Conservation (phyloP, 2,797 vertebrate genomes). For the Champsocephalus gunnari region DNA sequence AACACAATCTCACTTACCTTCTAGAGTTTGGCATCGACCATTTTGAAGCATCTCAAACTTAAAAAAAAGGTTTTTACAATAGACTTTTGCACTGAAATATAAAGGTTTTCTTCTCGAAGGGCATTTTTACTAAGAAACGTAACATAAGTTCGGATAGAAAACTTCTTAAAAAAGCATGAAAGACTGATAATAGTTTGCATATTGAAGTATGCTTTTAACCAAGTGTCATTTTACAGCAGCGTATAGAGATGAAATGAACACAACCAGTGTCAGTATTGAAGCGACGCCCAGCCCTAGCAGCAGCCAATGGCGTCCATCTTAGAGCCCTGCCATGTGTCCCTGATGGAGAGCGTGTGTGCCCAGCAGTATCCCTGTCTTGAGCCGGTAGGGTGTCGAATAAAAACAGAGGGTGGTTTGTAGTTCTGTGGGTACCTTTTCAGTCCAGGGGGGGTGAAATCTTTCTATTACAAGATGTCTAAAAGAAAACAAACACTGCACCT, state of each 20-base stretch:
- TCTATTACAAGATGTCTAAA: slow-evolving; percentile 82
- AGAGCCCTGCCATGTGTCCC: slow-evolving; percentile 67
- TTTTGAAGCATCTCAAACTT: slow-evolving; percentile 4
- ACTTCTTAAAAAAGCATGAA: background rate
- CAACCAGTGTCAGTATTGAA: slow-evolving; percentile 63
- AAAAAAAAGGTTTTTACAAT: slow-evolving; percentile 10
- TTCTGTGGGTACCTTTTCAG: slow-evolving; percentile 84
- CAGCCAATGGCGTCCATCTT: slow-evolving; percentile 57
- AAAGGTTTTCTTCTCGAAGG: slow-evolving; percentile 40
- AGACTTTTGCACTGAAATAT: slow-evolving; percentile 45
- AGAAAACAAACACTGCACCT: slow-evolving; percentile 89
- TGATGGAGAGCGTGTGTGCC: slow-evolving; percentile 46
- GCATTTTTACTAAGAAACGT: slow-evolving; percentile 37
- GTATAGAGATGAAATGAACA: slow-evolving; percentile 19
- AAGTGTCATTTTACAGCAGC: slow-evolving; percentile 13
- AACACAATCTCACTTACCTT: background rate
- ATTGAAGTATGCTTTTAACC: slow-evolving; percentile 13
- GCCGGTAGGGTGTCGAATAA: slow-evolving; percentile 57
- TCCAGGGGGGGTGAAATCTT: slow-evolving; percentile 77
- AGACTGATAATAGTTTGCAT: background rate
- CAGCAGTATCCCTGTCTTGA: slow-evolving; percentile 53
- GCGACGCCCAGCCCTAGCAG: slow-evolving; percentile 63
- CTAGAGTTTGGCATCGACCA: background rate
- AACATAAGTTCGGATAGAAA: background rate
- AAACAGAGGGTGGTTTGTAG: slow-evolving; percentile 51